These are phyloP conservation scores for Acrobasis suavella DNA, from an alignment of 2,888 invertebrate species.

Conservation along the genomic window DNA sequence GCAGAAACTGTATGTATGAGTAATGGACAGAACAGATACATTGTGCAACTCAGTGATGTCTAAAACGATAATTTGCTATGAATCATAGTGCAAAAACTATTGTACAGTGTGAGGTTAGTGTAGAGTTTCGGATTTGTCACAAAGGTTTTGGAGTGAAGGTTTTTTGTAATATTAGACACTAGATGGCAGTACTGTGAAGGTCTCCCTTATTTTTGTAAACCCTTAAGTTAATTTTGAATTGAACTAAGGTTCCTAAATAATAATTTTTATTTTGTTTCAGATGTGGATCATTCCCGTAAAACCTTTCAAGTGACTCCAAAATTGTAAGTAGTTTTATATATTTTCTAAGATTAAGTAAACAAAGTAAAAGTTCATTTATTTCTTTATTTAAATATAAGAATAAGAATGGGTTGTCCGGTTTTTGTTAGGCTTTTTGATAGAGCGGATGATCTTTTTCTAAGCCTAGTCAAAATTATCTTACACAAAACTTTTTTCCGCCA, in stretches of 20 bases:
- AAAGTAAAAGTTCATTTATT: too few species aligned
- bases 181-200: too few species aligned
- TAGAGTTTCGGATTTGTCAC: neutral
- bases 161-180: too few species aligned
- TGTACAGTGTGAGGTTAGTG: neutral
- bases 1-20: neutral
- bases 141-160: neutral
- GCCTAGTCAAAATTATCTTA: too few species aligned
- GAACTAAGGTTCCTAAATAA: too few species aligned
- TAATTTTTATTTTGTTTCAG: conserved; percentile 1
- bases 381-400: too few species aligned
- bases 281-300: neutral
- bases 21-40: neutral
- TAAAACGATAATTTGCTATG: neutral
- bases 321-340: neutral
- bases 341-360: neutral
- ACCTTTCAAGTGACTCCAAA: neutral
- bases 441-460: too few species aligned
- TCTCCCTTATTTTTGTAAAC: too few species aligned
- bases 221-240: too few species aligned
- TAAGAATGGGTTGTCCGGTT: too few species aligned
- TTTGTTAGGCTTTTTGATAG: too few species aligned
- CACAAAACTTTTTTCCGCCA: too few species aligned
- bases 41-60: neutral
- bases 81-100: neutral